Percentiles rank a stretch among this genome's conserved stretches.
Conservation (phyloP, 2,888 invertebrate species). For the Ormia ochracea region DNA sequence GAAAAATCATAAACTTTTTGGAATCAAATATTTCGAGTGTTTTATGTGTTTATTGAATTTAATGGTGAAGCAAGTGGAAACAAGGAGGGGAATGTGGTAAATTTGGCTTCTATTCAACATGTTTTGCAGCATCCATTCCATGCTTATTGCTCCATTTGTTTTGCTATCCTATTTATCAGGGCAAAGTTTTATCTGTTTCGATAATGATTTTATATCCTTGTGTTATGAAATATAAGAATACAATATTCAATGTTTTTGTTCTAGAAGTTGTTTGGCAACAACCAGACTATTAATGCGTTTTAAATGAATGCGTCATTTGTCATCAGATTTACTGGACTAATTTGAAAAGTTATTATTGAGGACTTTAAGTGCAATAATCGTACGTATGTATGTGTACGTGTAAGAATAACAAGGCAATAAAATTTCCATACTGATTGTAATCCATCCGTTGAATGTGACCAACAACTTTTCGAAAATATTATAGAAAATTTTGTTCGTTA, state of each 20-base stretch:
- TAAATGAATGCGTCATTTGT: slow-evolving; percentile 60
- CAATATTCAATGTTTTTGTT: slow-evolving; percentile 28
- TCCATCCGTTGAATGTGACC: slow-evolving; percentile 17
- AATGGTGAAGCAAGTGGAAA: background rate
- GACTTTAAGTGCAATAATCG: slow-evolving; percentile 7
- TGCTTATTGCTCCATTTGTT: slow-evolving; percentile 48
- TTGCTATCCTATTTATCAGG: slow-evolving; percentile 25
- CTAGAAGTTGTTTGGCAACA: slow-evolving; percentile 34
- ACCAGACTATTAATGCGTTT: slow-evolving; percentile 51
- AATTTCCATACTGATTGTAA: slow-evolving; percentile 6
- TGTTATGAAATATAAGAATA: background rate
- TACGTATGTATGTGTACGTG: too few relatives aligned
- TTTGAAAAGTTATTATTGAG: slow-evolving; percentile 43
- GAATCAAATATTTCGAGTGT: slow-evolving; percentile 45
- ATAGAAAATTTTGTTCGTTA: too few relatives aligned
- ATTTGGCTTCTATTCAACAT: slow-evolving; percentile 56
- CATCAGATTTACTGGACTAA: slow-evolving; percentile 57
- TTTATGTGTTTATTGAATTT: slow-evolving; percentile 43
- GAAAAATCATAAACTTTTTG: slow-evolving; percentile 57
- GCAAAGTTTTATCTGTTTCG: slow-evolving; percentile 42
- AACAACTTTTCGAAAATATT: too few relatives aligned
- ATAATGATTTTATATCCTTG: slow-evolving; percentile 18
- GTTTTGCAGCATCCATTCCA: slow-evolving; percentile 39
- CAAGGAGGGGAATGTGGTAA: background rate
- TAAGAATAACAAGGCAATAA: slow-evolving; percentile 52